Evolutionary conservation across 2,888 invertebrate species (phyloP).

Genomic region (Marasmarcha lunaedactyla): DNA sequence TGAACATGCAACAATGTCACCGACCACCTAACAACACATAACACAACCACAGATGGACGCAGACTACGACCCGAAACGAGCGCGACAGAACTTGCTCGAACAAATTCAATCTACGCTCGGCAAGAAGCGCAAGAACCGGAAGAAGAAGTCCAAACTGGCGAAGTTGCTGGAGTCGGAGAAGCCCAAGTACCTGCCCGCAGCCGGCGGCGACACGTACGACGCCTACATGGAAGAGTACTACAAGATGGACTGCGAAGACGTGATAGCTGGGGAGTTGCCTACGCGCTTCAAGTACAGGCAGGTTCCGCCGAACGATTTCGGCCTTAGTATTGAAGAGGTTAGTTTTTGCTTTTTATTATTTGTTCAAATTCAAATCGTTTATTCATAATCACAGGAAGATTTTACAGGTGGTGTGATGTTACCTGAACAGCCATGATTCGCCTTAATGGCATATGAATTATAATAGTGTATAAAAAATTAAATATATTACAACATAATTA

Average conservation of each 20-base stretch:
- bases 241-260: constrained; percentile 94
- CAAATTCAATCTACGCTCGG: constrained; percentile 65
- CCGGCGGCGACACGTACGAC: constrained; percentile 78
- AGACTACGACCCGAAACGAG: constrained; percentile 77
- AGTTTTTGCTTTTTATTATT: constrained; percentile 4
- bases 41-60: constrained; percentile 96
- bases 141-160: constrained; percentile 81
- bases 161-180: constrained; percentile 80
- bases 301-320: constrained; percentile 91
- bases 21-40: too few relatives aligned
- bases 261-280: constrained; percentile 90
- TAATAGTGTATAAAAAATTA: too few relatives aligned
- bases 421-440: too few relatives aligned
- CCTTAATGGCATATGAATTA: too few relatives aligned
- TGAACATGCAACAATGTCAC: too few relatives aligned
- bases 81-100: constrained; percentile 62
- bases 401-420: not conserved
- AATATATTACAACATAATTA: too few relatives aligned
- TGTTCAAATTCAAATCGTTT: too few relatives aligned
- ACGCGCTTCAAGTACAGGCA: constrained; percentile 94
- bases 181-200: constrained; percentile 84
- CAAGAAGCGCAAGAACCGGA: constrained; percentile 69
- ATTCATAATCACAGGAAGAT: too few relatives aligned
- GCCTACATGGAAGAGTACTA: constrained; percentile 96
- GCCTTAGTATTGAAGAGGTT: constrained; percentile 91